These are phyloP conservation scores for Pristionchus mayeri DNA, from an alignment of 2,888 invertebrate genomes.

Conservation along the genomic window DNA sequence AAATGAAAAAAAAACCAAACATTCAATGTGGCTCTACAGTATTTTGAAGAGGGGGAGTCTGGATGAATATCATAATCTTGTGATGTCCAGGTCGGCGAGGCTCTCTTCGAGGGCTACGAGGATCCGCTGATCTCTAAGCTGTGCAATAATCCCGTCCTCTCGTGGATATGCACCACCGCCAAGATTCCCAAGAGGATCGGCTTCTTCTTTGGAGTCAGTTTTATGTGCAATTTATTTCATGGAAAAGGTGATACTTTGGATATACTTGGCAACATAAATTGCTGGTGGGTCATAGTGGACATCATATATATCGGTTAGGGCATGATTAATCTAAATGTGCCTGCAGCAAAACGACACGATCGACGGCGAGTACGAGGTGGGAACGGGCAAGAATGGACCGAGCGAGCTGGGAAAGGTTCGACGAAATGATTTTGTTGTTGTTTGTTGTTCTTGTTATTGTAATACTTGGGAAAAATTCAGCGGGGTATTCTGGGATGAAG, in stretches of 20 bases:
- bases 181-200: constrained; percentile 70
- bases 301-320: too few species aligned
- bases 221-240: not conserved
- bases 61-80: too few species aligned
- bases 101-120: constrained; percentile 73
- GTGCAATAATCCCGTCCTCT: constrained; percentile 61
- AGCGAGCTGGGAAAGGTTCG: constrained; percentile 63
- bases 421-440: too few species aligned
- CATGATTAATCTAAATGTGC: too few species aligned
- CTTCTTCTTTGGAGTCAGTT: constrained; percentile 69
- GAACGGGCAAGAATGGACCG: constrained; percentile 65
- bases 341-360: constrained; percentile 72
- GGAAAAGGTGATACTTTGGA: not conserved
- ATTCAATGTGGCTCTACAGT: too few species aligned
- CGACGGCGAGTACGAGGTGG: constrained; percentile 71
- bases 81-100: constrained; percentile 58
- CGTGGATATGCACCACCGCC: constrained; percentile 62
- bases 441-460: not conserved
- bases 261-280: too few species aligned
- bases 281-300: too few species aligned
- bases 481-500: not conserved
- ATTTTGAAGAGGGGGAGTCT: too few species aligned
- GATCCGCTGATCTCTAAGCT: constrained; percentile 63
- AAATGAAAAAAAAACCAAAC: too few species aligned
- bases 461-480: not conserved